Evolutionary conservation across 2,888 invertebrate genomes (phyloP).

Genomic region (Drosophila diplacantha): DNA sequence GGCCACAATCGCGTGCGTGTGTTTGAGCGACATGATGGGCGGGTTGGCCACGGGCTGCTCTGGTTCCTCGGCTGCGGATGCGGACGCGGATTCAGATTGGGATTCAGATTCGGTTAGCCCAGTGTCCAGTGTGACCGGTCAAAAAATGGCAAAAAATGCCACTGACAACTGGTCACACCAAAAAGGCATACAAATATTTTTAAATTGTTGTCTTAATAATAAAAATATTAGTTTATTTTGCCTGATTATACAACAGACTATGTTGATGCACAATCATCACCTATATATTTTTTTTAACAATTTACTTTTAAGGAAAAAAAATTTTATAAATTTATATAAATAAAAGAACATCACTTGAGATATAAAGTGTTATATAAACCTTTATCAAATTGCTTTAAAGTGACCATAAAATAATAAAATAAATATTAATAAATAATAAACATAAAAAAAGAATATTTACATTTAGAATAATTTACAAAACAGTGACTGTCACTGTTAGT

Average conservation of each 20-base stretch:
- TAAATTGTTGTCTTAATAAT: background rate
- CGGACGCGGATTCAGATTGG: slow-evolving; percentile 17
- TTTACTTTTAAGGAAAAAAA: background rate
- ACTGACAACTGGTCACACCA: background rate
- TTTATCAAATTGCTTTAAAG: no score
- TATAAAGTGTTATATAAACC: background rate
- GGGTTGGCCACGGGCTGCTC: slow-evolving; percentile 21
- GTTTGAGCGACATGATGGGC: slow-evolving; percentile 80
- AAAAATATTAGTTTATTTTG: no score
- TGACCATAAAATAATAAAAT: no score
- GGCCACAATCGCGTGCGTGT: slow-evolving; percentile 89
- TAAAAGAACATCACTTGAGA: background rate
- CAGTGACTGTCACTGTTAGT: no score
- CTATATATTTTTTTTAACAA: background rate
- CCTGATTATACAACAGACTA: no score
- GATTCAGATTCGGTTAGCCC: slow-evolving; percentile 14
- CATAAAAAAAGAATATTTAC: background rate
- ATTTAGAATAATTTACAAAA: background rate
- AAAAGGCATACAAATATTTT: background rate
- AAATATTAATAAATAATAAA: no score
- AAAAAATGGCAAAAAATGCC: background rate
- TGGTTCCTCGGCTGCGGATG: slow-evolving; percentile 4
- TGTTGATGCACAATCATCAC: no score
- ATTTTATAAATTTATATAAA: no score
- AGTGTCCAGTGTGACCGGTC: slow-evolving; percentile 13